phyloP scores from a whole-genome alignment of 2,113 vertebrate genomes.

The Pangasianodon hypophthalmus region DNA sequence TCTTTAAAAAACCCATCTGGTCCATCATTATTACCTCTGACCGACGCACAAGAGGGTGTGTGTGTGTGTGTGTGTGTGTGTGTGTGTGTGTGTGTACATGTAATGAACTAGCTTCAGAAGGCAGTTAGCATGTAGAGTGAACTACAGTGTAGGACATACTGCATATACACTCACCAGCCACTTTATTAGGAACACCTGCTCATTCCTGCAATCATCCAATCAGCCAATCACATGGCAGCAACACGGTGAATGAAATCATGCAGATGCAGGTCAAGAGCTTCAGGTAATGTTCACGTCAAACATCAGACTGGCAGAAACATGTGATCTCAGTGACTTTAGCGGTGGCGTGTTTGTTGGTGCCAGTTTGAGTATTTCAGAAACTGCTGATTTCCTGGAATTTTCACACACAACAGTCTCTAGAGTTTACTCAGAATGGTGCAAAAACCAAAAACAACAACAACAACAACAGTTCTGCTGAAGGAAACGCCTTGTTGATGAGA shows the following conservation, averaged over 20 bases:
- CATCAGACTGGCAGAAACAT: not conserved
- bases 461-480: no score
- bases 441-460: no score
- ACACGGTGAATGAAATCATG: not conserved
- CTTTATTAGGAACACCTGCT: constrained; percentile 1
- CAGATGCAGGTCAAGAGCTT: not conserved
- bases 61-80: constrained; percentile 44
- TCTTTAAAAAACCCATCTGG: constrained; percentile 79
- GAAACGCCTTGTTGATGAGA: no score
- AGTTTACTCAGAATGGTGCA: no score
- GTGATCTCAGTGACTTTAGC: not conserved
- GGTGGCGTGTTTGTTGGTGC: no score
- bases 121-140: not conserved
- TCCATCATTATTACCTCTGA: constrained; percentile 73
- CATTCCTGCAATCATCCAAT: not conserved
- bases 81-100: constrained; percentile 41
- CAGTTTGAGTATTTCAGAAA: not conserved
- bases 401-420: no score
- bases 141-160: not conserved
- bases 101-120: not conserved
- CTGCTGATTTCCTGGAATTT: not conserved
- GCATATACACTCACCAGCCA: not conserved
- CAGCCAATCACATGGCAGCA: not conserved
- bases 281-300: not conserved
- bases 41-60: constrained; percentile 13